These are phyloP conservation scores for Chelidonichthys spinosus DNA, from an alignment of 2,797 vertebrate species.

Conservation along the genomic window DNA sequence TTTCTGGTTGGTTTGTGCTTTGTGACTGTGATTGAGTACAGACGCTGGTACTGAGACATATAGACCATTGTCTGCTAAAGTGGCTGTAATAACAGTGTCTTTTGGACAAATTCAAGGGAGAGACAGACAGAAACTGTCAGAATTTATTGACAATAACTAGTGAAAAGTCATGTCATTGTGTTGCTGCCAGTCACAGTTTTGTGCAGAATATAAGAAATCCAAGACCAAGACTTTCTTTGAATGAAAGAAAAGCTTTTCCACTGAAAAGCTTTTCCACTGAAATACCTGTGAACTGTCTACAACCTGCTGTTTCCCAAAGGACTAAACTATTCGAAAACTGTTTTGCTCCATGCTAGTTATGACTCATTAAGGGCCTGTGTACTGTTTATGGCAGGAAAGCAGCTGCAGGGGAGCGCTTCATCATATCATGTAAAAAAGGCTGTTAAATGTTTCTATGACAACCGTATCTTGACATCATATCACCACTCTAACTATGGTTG, in stretches of 20 bases:
- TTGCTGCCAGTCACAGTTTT: neutral
- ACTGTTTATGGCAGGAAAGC: too few species aligned
- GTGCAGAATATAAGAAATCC: neutral
- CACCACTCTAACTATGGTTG: too few species aligned
- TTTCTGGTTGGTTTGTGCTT: neutral
- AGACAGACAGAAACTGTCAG: neutral
- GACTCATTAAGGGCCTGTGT: neutral
- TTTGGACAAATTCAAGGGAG: neutral
- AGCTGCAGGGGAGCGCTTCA: too few species aligned
- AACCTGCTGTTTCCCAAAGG: neutral
- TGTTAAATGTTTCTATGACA: too few species aligned
- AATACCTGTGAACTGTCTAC: neutral
- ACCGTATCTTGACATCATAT: too few species aligned
- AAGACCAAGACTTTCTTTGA: neutral
- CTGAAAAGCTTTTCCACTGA: neutral
- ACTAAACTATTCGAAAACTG: neutral
- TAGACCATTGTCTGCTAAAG: conserved; percentile 17
- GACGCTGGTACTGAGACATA: neutral
- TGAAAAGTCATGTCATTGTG: conserved; percentile 3
- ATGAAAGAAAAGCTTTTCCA: conserved; percentile 13
- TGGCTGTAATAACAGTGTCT: conserved; percentile 19
- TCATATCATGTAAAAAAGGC: too few species aligned
- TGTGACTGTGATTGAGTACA: conserved; percentile 4
- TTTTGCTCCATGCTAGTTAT: neutral
- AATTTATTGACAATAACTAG: conserved; percentile 4